Percentiles rank a stretch among this genome's conserved stretches.
phyloP scores from a whole-genome alignment of 2,888 invertebrate genomes.

The Escarpia spicata region DNA sequence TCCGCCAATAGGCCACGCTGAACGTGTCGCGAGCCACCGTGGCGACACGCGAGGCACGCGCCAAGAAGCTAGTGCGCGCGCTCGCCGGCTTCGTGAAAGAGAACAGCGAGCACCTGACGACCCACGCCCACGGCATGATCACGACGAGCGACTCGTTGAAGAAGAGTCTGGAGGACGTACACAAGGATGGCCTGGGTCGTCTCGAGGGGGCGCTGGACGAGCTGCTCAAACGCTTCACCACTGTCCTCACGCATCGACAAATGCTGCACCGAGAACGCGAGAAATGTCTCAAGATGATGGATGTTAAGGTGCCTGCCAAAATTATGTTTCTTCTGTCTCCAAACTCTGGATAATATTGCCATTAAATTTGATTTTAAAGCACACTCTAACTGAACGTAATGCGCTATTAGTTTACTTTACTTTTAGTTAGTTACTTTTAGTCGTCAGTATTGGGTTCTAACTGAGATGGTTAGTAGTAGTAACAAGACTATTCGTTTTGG shows the following conservation, averaged over 20 bases:
- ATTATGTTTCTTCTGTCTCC: no score
- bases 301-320: constrained; percentile 20
- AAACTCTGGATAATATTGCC: not conserved
- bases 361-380: not conserved
- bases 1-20: not conserved
- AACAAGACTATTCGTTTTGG: no score
- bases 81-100: not conserved
- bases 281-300: constrained; percentile 7
- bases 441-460: no score
- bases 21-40: not conserved
- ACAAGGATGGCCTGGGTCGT: not conserved
- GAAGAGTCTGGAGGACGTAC: constrained; percentile 21
- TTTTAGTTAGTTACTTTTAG: no score
- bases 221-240: constrained; percentile 19
- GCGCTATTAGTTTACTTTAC: no score
- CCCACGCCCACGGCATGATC: constrained; percentile 24
- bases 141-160: constrained; percentile 23
- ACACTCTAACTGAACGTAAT: no score
- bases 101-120: constrained; percentile 18
- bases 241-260: constrained; percentile 20
- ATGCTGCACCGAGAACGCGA: constrained; percentile 8
- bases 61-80: not conserved
- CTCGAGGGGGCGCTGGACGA: constrained; percentile 14
- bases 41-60: not conserved
- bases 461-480: no score